These are phyloP conservation scores for Limenitis camilla DNA, from an alignment of 2,888 invertebrate species.

Conservation along the genomic window DNA sequence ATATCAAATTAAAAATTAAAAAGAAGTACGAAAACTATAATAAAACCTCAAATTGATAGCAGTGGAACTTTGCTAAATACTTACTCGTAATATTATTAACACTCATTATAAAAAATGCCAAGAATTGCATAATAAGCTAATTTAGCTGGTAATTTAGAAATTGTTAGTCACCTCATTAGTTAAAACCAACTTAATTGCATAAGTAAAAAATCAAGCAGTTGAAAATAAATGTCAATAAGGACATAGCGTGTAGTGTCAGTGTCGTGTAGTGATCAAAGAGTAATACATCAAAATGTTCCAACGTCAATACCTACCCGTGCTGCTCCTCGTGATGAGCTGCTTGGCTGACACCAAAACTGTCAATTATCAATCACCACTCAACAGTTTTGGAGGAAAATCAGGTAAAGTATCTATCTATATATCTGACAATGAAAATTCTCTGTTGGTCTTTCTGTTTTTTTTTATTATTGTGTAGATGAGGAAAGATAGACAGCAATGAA, in stretches of 20 bases:
- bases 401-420: slow-evolving; percentile 34
- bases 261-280: slow-evolving; percentile 8
- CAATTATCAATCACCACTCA: slow-evolving; percentile 44
- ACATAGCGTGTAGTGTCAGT: slow-evolving; percentile 3
- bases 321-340: slow-evolving; percentile 50
- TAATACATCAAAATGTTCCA: slow-evolving; percentile 43
- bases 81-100: too few relatives aligned
- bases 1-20: too few relatives aligned
- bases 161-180: neutral
- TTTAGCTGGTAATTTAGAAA: slow-evolving; percentile 2
- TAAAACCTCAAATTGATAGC: too few relatives aligned
- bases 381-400: slow-evolving; percentile 45
- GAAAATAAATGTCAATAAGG: neutral
- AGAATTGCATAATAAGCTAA: neutral
- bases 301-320: slow-evolving; percentile 39
- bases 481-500: too few relatives aligned
- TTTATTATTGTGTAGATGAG: too few relatives aligned
- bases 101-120: neutral
- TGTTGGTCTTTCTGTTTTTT: too few relatives aligned
- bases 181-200: neutral
- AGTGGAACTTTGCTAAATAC: too few relatives aligned
- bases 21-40: too few relatives aligned
- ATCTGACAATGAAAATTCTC: neutral
- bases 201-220: neutral
- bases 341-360: slow-evolving; percentile 52